Conservation (phyloP, 2,888 invertebrate species). For the Eurytoma californica region DNA sequence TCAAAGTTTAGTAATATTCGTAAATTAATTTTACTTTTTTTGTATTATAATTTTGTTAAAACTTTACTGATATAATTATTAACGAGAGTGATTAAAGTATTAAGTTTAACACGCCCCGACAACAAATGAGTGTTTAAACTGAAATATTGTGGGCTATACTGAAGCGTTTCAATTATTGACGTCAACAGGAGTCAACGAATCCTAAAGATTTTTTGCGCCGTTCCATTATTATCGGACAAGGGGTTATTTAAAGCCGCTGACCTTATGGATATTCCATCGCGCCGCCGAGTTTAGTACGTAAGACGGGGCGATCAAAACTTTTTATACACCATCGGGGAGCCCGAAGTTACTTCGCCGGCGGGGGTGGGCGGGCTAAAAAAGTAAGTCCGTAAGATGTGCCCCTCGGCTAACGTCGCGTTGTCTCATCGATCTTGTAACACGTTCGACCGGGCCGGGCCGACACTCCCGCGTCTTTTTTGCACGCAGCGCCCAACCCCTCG, state of each 20-base stretch:
- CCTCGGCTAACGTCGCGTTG: conserved; percentile 27
- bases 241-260: neutral
- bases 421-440: conserved; percentile 47
- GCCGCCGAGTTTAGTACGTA: conserved; percentile 17
- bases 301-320: conserved; percentile 21
- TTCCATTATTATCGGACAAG: too few relatives aligned
- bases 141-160: too few relatives aligned
- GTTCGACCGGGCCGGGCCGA: neutral
- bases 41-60: too few relatives aligned
- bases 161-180: too few relatives aligned
- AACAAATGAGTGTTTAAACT: neutral
- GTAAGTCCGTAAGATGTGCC: neutral
- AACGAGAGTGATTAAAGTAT: neutral
- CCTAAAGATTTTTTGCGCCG: too few relatives aligned
- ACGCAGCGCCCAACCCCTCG: too few relatives aligned
- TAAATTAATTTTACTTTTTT: too few relatives aligned
- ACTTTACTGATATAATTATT: too few relatives aligned
- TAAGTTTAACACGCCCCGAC: neutral
- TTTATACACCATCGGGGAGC: neutral
- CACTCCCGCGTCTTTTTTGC: neutral
- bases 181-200: too few relatives aligned
- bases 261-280: conserved; percentile 16
- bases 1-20: too few relatives aligned
- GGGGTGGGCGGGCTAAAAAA: neutral
- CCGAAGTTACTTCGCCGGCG: conserved; percentile 6